These are phyloP conservation scores for Muscicapa comitata DNA, from an alignment of 2,797 vertebrate species.

Conservation along the genomic window DNA sequence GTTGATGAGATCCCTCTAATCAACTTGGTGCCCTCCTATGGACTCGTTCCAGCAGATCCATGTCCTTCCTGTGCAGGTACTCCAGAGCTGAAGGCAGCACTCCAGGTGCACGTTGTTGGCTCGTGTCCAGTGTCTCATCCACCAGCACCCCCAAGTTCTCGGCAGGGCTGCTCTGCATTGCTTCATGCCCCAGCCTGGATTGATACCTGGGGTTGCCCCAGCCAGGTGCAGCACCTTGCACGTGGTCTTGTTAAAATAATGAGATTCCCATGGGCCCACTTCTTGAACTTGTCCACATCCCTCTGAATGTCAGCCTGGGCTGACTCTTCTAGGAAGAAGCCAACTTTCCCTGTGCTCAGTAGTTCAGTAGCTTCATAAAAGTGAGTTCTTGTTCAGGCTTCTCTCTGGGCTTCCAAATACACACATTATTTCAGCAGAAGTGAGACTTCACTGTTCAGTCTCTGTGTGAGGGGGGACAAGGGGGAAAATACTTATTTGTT, in stretches of 20 bases:
- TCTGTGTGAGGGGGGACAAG: rapidly evolving
- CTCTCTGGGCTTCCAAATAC: not conserved
- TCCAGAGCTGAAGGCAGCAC: not conserved
- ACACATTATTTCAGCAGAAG: not conserved
- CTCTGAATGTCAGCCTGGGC: not conserved
- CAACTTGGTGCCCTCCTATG: not conserved
- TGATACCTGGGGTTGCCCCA: not conserved
- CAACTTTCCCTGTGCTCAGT: not conserved
- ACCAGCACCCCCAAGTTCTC: not conserved
- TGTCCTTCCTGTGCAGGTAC: not conserved
- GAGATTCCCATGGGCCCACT: not conserved
- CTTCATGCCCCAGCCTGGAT: not conserved
- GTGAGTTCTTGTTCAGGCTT: not conserved
- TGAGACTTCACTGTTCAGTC: not conserved
- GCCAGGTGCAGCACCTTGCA: not conserved
- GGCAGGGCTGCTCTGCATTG: not conserved
- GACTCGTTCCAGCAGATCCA: rapidly evolving
- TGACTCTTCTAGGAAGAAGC: not conserved
- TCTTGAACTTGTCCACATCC: not conserved
- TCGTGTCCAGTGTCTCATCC: not conserved
- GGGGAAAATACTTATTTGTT: not conserved
- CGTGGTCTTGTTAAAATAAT: not conserved
- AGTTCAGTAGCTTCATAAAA: not conserved
- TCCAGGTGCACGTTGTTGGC: not conserved
- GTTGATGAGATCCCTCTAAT: not conserved